phyloP scores from a whole-genome alignment of 2,797 vertebrate species.

The Myotis vivesi region DNA sequence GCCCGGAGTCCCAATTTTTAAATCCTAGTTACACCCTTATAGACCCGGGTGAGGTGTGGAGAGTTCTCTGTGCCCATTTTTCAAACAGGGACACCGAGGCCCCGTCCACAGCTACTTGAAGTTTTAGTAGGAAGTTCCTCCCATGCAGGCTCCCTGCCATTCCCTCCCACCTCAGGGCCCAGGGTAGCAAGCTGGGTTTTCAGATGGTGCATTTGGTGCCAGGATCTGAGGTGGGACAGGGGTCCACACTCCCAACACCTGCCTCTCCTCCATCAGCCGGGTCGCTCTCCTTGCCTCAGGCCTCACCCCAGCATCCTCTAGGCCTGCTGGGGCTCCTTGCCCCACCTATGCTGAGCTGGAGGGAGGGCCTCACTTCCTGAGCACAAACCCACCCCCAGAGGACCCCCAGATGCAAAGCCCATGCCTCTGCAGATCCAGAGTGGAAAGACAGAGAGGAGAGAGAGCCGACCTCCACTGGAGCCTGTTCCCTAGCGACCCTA shows the following conservation, averaged over 20 bases:
- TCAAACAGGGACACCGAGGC: not conserved
- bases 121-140: not conserved
- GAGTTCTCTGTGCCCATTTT: not conserved
- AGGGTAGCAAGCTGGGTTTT: not conserved
- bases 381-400: not conserved
- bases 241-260: rapidly evolving
- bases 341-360: not conserved
- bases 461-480: rapidly evolving
- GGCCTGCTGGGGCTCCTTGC: not conserved
- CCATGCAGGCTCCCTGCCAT: not conserved
- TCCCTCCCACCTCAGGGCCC: not conserved
- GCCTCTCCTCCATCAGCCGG: not conserved
- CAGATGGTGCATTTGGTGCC: rapidly evolving
- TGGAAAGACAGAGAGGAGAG: not conserved
- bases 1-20: not conserved
- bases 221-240: not conserved
- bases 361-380: not conserved
- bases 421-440: not conserved
- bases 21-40: not conserved
- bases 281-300: not conserved
- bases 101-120: not conserved
- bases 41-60: rapidly evolving
- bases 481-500: not conserved
- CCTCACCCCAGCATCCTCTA: not conserved
- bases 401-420: not conserved